Evolutionary conservation across 2,797 vertebrate species (phyloP), one percentile per base, ranked within the genome.

Genomic region (Channallabes apus): DNA sequence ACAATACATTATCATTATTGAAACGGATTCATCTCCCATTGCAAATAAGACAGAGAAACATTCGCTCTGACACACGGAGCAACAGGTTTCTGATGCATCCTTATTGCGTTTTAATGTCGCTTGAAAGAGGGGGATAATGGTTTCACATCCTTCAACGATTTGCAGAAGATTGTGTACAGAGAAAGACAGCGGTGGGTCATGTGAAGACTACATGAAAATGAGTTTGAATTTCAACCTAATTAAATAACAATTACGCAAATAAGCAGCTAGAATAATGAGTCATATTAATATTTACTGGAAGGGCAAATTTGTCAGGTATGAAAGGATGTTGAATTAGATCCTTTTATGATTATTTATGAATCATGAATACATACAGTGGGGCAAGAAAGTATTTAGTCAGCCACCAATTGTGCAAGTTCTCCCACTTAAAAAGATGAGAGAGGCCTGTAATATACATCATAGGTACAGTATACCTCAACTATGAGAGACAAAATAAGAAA

Each of bases 31-130:
- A 83, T 59, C 77, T 85, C 62, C 72, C 85, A 51, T 51, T 75
- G 82, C 78, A 82, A 84, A 72, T 82, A n/a, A 72, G 69, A n/a
- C 46, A 59, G 72, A 84, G 59, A 61, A 82, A 79, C 62, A 62
- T 80, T 85, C 61, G 41, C 38, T 73, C 18, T 56, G 38, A 84
- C 83, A 84, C 65, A 80, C 58, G 73, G 20, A 54, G 12, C 78
- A 64, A 73, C 41, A 73, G 51, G 71, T 46, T 54, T 54, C 15
- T 54, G 46, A 54, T 7, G 46, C 41, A 54, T 17, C 24, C n/a
- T 27, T 54, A 75, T 8, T 75, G 71, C 41, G 4, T 75, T 75
- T 27, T 51, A 75, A 54, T 73, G 24, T 51, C 41, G 5, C 71
- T 51, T 73, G 24, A 51, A 46, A 73, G 46, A 75, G 46, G 1